Conservation (phyloP, 2,113 vertebrate genomes). For the Macheiramphus alcinus region DNA sequence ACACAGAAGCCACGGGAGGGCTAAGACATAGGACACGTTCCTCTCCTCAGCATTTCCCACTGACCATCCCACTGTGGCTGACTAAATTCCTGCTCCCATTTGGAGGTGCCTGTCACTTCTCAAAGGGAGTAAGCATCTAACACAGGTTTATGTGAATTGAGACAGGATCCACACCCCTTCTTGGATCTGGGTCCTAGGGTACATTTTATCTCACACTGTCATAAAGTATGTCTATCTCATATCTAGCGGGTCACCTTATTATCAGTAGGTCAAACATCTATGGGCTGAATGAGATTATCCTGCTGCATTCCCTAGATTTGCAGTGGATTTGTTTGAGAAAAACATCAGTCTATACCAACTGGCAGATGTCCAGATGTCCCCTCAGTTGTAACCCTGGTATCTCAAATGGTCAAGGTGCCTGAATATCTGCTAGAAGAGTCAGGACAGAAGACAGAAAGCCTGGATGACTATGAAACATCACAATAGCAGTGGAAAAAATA, state of each 20-base stretch:
- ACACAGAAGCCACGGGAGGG: background rate
- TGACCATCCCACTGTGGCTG: background rate
- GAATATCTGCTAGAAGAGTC: background rate
- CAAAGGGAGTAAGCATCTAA: background rate
- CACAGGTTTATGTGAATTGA: background rate
- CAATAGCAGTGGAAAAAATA: background rate
- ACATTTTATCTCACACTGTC: background rate
- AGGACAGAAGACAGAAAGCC: background rate
- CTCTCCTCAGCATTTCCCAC: background rate
- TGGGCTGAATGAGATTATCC: background rate
- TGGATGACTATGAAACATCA: background rate
- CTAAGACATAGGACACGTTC: rapidly evolving
- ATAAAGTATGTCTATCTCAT: background rate
- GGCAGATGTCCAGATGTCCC: background rate
- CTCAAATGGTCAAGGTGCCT: background rate
- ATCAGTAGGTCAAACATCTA: background rate
- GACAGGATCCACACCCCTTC: background rate
- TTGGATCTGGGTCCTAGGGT: background rate
- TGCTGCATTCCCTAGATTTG: background rate
- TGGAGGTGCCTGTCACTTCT: background rate
- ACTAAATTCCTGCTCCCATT: background rate
- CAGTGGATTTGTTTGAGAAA: background rate
- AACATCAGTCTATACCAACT: background rate
- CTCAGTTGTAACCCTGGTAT: background rate
- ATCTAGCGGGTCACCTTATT: background rate